Conservation (phyloP, 2,113 vertebrate genomes). For the Caranx ignobilis region DNA sequence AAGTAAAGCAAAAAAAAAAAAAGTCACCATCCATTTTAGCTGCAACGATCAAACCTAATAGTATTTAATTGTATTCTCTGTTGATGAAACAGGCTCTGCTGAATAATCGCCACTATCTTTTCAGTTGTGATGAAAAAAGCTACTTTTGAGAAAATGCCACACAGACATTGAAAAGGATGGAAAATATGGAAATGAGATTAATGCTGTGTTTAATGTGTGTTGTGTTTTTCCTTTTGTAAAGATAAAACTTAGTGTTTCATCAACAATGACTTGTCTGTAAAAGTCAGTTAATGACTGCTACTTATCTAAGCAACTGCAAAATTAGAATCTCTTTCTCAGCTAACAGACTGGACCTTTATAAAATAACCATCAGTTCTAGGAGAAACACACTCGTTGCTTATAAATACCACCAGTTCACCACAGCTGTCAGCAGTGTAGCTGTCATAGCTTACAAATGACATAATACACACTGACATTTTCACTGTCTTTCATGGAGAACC, state of each 20-base stretch:
- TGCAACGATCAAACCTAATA: not conserved
- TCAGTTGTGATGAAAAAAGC: not conserved
- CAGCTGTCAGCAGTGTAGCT: constrained; percentile 18
- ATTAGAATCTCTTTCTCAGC: constrained; percentile 24
- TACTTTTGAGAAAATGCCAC: not conserved
- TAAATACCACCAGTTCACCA: constrained; percentile 38
- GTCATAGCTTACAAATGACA: constrained; percentile 39
- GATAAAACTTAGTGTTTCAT: not conserved
- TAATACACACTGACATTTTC: constrained; percentile 41
- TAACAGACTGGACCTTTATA: constrained; percentile 27
- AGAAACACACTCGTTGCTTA: constrained; percentile 21
- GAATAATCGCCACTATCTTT: not conserved
- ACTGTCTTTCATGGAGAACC: constrained; percentile 36
- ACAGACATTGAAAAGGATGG: not conserved
- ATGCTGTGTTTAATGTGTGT: not conserved
- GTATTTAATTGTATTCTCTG: constrained; percentile 18
- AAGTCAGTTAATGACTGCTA: constrained; percentile 18
- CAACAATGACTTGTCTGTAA: not conserved
- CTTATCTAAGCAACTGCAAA: constrained; percentile 25
- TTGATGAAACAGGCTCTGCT: constrained; percentile 4
- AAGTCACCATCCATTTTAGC: constrained; percentile 2
- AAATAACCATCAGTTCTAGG: constrained; percentile 3
- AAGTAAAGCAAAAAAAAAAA: constrained; percentile 30
- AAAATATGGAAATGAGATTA: not conserved
- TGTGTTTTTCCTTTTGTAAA: not conserved